phyloP scores from a whole-genome alignment of 2,888 invertebrate genomes.

The Falcaria lacertinaria region DNA sequence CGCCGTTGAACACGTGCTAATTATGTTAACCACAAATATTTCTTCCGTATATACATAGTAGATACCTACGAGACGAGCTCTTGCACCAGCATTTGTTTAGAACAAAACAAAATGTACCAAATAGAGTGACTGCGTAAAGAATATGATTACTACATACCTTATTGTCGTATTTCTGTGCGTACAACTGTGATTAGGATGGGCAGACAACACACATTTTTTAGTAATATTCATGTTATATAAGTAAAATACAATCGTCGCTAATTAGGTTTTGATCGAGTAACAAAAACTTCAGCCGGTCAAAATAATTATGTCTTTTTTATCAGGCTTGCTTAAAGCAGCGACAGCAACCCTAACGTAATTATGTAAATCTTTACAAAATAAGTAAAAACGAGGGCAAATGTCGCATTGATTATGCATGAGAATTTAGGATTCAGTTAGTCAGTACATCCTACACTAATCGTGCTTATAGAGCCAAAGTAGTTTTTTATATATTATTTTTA shows the following conservation, averaged over 20 bases:
- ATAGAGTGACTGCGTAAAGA: no score
- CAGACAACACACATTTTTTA: no score
- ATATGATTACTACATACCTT: no score
- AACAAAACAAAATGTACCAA: not conserved
- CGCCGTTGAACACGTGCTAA: slow-evolving; percentile 21
- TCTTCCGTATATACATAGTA: slow-evolving; percentile 8
- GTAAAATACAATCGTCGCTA: no score
- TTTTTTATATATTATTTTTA: no score
- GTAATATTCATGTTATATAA: no score
- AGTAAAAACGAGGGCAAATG: slow-evolving; percentile 1
- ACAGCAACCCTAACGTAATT: not conserved
- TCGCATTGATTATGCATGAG: slow-evolving; percentile 1
- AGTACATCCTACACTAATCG: not conserved
- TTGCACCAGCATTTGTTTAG: not conserved
- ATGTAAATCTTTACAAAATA: not conserved
- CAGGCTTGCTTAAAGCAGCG: no score
- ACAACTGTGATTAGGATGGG: no score
- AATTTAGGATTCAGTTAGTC: not conserved
- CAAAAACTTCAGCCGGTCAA: no score
- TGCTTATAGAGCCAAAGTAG: not conserved
- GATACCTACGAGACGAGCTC: not conserved
- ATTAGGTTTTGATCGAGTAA: no score
- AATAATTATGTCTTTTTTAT: no score
- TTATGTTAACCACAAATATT: slow-evolving; percentile 15
- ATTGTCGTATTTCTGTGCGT: no score